Evolutionary conservation across 1,140 invertebrate genomes (phyloP), one percentile per base, ranked within the genome.

Genomic region (Frieseomelitta varia): DNA sequence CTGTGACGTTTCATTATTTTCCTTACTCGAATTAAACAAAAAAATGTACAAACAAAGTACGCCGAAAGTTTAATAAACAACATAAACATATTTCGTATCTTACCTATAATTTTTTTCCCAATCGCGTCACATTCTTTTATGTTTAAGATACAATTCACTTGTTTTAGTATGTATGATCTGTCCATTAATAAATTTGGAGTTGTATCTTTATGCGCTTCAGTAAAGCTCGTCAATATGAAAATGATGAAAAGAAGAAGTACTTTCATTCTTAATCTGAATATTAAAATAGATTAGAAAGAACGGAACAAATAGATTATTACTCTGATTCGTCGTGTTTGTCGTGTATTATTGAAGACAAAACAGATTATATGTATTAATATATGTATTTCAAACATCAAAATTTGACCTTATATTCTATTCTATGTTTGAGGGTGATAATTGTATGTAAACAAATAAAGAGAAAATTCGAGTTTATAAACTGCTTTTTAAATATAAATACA

Each of bases 101-200:
- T 81, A 93, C 93, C 79, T 88, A 90, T 93, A 47, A 94, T 88
- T 73, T 85, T 87, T 24, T 74, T 89, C 39, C 93, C 93, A 14
- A 92, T 82, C 0, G 75, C 53, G 75, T 93, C 92, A 69, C 93
- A 94, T 0, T 72, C 56, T 6, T 78, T 90, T 47, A 79, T 79
- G 11, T 84, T 78, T 17, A 94, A 86, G 24, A 94, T 68, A 81
- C 93, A 93, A 3, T 85, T 68, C 21, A 94, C 89, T 51, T 94
- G 85, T n/a, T 76, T 87, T 21, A 88, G 15, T 2, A 94, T 87
- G 39, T 89, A 90, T 10, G 63, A 55, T 51, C n/a, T 63, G 47
- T 93, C 86, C 47, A 15, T 69, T 30, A 92, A 34, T 0, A 90
- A 71, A 12, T 47, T 69, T 11, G 63, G 27, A 61, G 88, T 77